Base-by-base conservation (phyloP, 2,797 vertebrate species). In the Periparus ater region DNA sequence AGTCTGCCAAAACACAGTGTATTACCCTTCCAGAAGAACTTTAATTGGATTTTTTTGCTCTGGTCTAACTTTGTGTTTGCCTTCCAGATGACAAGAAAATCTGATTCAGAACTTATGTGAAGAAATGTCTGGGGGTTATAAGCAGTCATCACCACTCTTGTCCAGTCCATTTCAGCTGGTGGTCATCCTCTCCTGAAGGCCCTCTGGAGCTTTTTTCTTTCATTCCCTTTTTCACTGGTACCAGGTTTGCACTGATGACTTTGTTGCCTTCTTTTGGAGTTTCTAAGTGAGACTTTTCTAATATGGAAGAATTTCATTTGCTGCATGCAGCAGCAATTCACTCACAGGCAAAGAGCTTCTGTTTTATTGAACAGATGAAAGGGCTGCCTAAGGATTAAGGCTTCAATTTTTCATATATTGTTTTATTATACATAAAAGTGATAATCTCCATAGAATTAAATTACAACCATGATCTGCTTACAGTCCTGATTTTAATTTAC, bases 351-450 rank as follows among this genome's bases (percentile, higher is more conserved):
- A 94, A 91, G 40, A 58, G 13, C 62, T 93, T 78, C 83, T 32
- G 11, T 89, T 93, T 75, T 61, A 95, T 91, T 86, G 82, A 94
- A 81, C 47, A 91, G 93, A 95, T 88, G 88, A 95, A 95, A 95
- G 66, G 36, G 60, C 51, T 96, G 80, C 74, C 85, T 75, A 94
- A 96, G 91, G 92, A 97, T 92, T 92, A 92, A 0, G 0, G 55
- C 76, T 89, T 95, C 89, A 92, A 86, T 78, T 89, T 92, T 94
- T 95, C 82, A 89, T 90, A 84, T 83, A 91, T 95, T 95, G 91
- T 92, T 96, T 96, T 94, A 90, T 94, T 96, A 93, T 88, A 93
- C 91, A 93, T 93, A 91, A 95, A 96, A 96, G 76, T 72, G 32
- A 84, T 91, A 91, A 89, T 85, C 85, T 94, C 85, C 63, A 70